A percentile compares a stretch with the other conserved stretches of the same genome.
These are phyloP conservation scores for Cephalopterus ornatus DNA, from an alignment of 2,113 vertebrate genomes.

Conservation along the genomic window DNA sequence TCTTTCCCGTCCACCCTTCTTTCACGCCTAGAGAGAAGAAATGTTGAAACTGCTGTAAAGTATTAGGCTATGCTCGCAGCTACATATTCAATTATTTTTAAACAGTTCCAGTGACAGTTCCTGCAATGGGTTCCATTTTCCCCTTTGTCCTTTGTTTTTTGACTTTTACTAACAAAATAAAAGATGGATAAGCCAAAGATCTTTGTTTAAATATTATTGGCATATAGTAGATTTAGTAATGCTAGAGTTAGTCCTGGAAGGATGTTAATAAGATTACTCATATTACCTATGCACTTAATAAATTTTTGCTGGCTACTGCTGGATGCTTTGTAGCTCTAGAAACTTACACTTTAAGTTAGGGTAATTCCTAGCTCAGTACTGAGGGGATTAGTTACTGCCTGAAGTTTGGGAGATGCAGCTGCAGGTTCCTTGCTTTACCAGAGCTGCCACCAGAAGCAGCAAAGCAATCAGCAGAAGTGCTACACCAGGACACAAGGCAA, in stretches of 20 bases:
- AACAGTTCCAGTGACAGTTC: background rate
- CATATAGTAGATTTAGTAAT: slow-evolving; percentile 21
- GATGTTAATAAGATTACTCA: slow-evolving; percentile 38
- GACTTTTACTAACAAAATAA: background rate
- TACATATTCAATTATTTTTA: background rate
- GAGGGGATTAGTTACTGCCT: background rate
- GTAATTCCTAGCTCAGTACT: background rate
- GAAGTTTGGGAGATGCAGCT: background rate
- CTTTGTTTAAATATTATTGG: slow-evolving; percentile 19
- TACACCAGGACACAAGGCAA: background rate
- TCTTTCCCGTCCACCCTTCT: background rate
- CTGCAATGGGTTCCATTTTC: background rate
- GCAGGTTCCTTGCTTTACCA: background rate
- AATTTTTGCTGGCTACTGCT: slow-evolving; percentile 17
- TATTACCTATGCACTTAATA: slow-evolving; percentile 31
- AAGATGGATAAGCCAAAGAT: background rate
- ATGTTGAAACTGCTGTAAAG: background rate
- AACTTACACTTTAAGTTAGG: background rate
- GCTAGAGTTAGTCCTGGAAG: background rate
- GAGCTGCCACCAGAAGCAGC: background rate
- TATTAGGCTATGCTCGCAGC: background rate
- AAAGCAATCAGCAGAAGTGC: background rate
- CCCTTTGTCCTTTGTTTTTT: background rate
- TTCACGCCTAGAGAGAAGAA: background rate
- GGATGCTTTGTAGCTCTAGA: background rate